Percentiles rank a stretch among this genome's conserved stretches.
phyloP scores from a whole-genome alignment of 2,797 vertebrate genomes.

The Peromyscus attwateri region DNA sequence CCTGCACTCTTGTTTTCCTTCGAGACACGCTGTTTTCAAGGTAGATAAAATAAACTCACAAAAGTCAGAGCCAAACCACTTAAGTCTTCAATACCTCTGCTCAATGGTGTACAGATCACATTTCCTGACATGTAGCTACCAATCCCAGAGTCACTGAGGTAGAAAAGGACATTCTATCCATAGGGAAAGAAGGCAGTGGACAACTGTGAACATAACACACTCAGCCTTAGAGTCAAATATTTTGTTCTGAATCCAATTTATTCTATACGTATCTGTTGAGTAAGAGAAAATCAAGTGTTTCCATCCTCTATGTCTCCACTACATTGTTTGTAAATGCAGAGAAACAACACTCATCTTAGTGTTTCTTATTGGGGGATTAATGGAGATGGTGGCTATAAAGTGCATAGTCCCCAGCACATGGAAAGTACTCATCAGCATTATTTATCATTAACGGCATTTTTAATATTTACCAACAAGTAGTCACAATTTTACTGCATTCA shows the following conservation, averaged over 20 bases:
- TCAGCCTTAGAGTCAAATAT: not conserved
- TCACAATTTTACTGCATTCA: not conserved
- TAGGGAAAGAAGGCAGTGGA: not conserved
- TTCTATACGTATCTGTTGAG: not conserved
- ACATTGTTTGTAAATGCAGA: not conserved
- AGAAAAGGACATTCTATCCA: not conserved
- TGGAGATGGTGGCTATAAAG: not conserved
- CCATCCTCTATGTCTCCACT: not conserved
- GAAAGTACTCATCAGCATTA: not conserved
- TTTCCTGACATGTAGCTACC: not conserved
- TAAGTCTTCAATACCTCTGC: not conserved
- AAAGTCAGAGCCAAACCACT: not conserved
- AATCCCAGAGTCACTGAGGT: not conserved
- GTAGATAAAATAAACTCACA: not conserved
- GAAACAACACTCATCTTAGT: not conserved
- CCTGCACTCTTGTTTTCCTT: not conserved
- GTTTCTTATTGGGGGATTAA: not conserved
- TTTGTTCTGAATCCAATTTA: not conserved
- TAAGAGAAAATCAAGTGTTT: not conserved
- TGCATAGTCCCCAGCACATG: not conserved
- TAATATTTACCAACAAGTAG: not conserved
- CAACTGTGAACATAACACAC: not conserved
- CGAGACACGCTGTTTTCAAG: not conserved
- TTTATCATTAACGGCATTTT: constrained; percentile 16
- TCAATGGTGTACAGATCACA: not conserved